Conservation (phyloP, 2,797 vertebrate species). For the Parotocinclus haroldoi region DNA sequence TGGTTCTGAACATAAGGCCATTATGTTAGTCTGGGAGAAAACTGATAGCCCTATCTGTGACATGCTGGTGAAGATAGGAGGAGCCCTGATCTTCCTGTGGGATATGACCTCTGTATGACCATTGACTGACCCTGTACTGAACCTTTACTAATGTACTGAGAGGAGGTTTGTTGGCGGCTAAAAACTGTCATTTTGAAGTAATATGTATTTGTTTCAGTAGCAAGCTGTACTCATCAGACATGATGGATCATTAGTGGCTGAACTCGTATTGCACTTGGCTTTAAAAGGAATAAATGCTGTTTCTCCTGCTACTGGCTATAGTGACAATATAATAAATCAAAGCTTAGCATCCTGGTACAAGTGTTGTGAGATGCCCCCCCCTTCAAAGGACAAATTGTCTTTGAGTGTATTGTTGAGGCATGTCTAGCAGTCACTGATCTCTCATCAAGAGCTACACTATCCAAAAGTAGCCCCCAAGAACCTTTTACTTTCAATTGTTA, state of each 20-base stretch:
- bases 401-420: too few species aligned
- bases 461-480: too few species aligned
- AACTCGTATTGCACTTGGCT: not conserved
- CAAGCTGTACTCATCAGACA: slow-evolving; percentile 1
- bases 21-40: slow-evolving; percentile 49
- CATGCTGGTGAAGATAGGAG: slow-evolving; percentile 56
- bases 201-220: slow-evolving; percentile 10
- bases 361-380: too few species aligned
- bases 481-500: too few species aligned
- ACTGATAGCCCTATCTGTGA: slow-evolving; percentile 51
- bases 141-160: slow-evolving; percentile 56
- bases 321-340: too few species aligned
- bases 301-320: not conserved
- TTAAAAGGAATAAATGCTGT: not conserved
- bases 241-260: not conserved
- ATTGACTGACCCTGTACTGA: slow-evolving; percentile 75
- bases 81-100: slow-evolving; percentile 58
- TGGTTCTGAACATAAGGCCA: slow-evolving; percentile 25
- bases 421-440: too few species aligned
- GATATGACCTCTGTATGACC: slow-evolving; percentile 65
- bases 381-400: too few species aligned
- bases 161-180: slow-evolving; percentile 33
- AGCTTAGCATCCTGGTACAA: too few species aligned
- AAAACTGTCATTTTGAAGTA: slow-evolving; percentile 10
- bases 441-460: too few species aligned